Evolutionary conservation across 2,888 invertebrate species (phyloP).

Genomic region (Pterostichus niger): DNA sequence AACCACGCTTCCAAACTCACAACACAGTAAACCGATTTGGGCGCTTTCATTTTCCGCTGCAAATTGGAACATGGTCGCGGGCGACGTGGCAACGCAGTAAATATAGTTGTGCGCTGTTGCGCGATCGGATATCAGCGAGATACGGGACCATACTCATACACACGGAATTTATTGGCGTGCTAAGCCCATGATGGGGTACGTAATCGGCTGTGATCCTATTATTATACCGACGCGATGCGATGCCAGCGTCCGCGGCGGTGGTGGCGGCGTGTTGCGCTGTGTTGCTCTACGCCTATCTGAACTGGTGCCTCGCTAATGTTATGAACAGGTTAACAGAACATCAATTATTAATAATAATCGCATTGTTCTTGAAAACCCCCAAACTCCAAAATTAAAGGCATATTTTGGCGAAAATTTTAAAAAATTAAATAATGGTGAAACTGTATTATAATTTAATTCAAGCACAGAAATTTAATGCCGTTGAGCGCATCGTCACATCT

Average conservation of each 20-base stretch:
- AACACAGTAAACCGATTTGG: slow-evolving; percentile 64
- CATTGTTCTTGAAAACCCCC: no score
- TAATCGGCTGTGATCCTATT: slow-evolving; percentile 77
- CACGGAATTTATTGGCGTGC: slow-evolving; percentile 74
- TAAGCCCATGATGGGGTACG: slow-evolving; percentile 76
- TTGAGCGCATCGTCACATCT: no score
- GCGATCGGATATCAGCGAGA: slow-evolving; percentile 61
- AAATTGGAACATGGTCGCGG: slow-evolving; percentile 64
- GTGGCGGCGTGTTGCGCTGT: background rate
- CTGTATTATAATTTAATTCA: no score
- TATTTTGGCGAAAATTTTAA: no score
- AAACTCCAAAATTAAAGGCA: no score
- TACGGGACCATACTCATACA: slow-evolving; percentile 70
- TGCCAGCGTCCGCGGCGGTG: background rate
- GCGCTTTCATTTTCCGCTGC: slow-evolving; percentile 65
- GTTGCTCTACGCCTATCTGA: background rate
- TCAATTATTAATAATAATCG: no score
- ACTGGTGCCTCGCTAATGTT: background rate
- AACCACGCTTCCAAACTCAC: background rate
- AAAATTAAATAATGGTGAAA: no score
- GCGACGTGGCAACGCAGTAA: slow-evolving; percentile 57
- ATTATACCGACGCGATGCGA: slow-evolving; percentile 71
- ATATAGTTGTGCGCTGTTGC: slow-evolving; percentile 63
- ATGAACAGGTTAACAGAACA: no score
- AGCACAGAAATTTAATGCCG: no score